Evolutionary conservation across 2,888 invertebrate species (phyloP).

Genomic region (Yponomeuta evonymella): DNA sequence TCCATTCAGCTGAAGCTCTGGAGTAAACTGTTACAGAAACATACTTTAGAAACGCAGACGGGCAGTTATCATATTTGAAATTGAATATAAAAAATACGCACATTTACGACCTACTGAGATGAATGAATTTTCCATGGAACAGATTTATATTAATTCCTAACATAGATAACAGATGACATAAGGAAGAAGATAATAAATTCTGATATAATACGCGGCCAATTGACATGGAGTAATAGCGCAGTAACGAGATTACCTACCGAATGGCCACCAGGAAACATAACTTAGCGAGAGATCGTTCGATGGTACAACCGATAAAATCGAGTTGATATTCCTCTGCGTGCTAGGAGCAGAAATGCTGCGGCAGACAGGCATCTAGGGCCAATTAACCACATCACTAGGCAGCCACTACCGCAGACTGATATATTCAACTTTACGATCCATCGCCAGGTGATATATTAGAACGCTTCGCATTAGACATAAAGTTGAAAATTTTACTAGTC

Average conservation of each 20-base stretch:
- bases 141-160: background rate
- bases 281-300: slow-evolving; percentile 8
- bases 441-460: slow-evolving; percentile 3
- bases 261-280: slow-evolving; percentile 8
- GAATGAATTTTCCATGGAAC: background rate
- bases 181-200: slow-evolving; percentile 3
- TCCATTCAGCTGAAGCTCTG: background rate
- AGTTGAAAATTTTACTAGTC: slow-evolving; percentile 1
- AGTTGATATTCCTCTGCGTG: slow-evolving; percentile 18
- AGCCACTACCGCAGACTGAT: background rate
- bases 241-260: slow-evolving; percentile 7
- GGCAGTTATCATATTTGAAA: background rate
- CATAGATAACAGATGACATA: background rate
- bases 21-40: background rate
- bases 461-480: slow-evolving; percentile 1
- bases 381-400: slow-evolving; percentile 16
- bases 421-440: slow-evolving; percentile 8
- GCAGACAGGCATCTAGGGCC: slow-evolving; percentile 16
- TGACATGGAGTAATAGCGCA: slow-evolving; percentile 1
- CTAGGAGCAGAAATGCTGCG: background rate
- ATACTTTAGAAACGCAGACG: background rate
- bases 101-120: background rate
- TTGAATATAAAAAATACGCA: background rate
- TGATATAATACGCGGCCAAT: slow-evolving; percentile 7
- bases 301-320: slow-evolving; percentile 10